Evolutionary conservation across 1,140 invertebrate species (phyloP).

Genomic region (Caenorhabditis tropicalis): DNA sequence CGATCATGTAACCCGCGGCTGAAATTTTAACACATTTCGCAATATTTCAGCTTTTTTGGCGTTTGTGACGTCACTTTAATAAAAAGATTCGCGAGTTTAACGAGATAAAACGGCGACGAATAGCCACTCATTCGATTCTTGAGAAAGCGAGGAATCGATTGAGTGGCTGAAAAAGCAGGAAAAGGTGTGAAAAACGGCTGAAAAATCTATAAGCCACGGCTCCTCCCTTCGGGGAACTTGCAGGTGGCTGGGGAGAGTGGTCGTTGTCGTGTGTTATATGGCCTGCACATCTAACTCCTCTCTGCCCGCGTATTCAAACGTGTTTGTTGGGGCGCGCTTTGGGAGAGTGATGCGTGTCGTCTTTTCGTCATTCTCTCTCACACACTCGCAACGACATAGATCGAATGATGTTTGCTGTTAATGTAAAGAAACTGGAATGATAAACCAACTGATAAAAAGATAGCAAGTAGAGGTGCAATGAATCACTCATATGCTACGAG

Average conservation of each 20-base stretch:
- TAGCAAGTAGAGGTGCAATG: neutral
- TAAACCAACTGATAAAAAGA: constrained; percentile 17
- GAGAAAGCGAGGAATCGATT: neutral
- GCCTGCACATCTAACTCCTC: constrained; percentile 26
- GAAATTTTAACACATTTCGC: no score
- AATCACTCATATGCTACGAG: neutral
- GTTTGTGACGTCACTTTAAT: neutral
- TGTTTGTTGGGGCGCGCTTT: constrained; percentile 28
- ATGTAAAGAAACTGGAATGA: constrained; percentile 15
- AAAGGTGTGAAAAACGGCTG: neutral
- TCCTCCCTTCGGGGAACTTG: neutral
- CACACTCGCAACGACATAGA: neutral
- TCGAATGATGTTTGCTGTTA: neutral
- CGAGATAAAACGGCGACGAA: neutral
- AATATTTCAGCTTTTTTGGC: neutral
- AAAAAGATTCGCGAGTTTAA: neutral
- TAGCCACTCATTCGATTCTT: neutral
- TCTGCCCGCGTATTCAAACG: constrained; percentile 30
- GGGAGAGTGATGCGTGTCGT: neutral
- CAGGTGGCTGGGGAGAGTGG: neutral
- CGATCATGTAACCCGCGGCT: constrained; percentile 23
- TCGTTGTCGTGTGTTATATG: neutral
- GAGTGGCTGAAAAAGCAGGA: neutral
- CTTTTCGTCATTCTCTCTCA: neutral
- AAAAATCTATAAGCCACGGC: constrained; percentile 37